Evolutionary conservation across 2,113 vertebrate genomes (phyloP), one percentile per base, ranked within the genome.

Genomic region (Phylloscopus trochilus): DNA sequence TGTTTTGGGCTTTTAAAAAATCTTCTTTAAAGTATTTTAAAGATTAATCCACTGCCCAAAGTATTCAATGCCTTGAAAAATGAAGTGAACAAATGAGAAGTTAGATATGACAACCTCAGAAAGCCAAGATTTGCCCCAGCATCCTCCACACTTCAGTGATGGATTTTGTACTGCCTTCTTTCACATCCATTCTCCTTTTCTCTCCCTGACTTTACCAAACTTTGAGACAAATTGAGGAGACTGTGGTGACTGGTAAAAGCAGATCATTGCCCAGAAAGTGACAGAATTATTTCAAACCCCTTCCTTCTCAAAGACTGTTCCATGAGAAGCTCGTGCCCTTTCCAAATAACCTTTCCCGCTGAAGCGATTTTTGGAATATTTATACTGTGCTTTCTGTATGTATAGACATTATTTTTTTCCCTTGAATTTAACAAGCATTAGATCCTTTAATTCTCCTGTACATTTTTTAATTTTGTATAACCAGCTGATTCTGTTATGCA

Each of bases 81-180:
- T 15, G 1, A 52, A 52, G 19, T 23, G 30, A 69, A 86, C 70
- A 79, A 27, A 11, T 16, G 4, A 4, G 2, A 59, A 79, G 13
- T 37, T 20, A 9, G 2, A 52, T 0, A 0, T 21, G 39, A 43
- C 4, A 58, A 20, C 20, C 4, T 41, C 2, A 3, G 27, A 79
- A 90, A 90, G 10, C 22, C 15, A 41, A 20, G 16, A 3, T 84
- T 51, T 63, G 20, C 35, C 58, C 7, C 30, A 63, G 35, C 43
- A 74, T 30, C 18, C 14, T 77, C 17, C 20, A 27, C 15, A 19
- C 8, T 72, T 69, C 55, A 43, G 37, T 35, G 26, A 53, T 10
- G 10, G 11, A 73, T 39, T 80, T 56, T 72, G 27, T n/a, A 46
- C 10, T 80, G 22, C 17, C 24, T 62, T 49, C 39, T 86, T 80